Evolutionary conservation across 1,140 invertebrate species (phyloP).

Genomic region (Phthorimaea operculella): DNA sequence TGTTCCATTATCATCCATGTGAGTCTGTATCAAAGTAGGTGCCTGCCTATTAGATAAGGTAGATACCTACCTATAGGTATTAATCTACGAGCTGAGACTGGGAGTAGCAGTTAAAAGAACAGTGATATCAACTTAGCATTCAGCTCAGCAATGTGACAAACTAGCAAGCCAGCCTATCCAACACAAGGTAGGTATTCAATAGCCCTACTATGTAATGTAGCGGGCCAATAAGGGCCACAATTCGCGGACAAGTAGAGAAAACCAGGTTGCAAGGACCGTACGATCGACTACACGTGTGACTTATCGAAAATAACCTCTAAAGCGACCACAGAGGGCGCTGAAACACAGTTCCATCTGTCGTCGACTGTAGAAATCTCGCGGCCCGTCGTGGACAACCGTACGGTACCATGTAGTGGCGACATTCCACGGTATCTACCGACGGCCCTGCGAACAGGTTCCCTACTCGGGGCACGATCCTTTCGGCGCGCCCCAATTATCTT

Average conservation of each 20-base stretch:
- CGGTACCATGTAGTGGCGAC: conserved; percentile 59
- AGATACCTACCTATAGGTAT: too few relatives aligned
- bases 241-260: conserved; percentile 43
- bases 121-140: too few relatives aligned
- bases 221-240: conserved; percentile 48
- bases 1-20: not conserved
- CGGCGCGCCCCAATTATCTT: conserved; percentile 41
- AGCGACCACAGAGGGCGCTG: conserved; percentile 3
- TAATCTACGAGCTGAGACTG: too few relatives aligned
- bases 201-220: conserved; percentile 13
- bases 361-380: conserved; percentile 47
- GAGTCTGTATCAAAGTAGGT: too few relatives aligned
- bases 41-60: too few relatives aligned
- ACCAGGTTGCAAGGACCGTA: conserved; percentile 38
- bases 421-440: conserved; percentile 51
- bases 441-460: conserved; percentile 59
- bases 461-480: conserved; percentile 41
- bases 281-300: conserved; percentile 31
- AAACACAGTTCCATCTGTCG: not conserved
- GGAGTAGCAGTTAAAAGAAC: too few relatives aligned
- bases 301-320: conserved; percentile 1
- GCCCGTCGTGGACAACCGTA: conserved; percentile 42
- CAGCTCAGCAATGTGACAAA: not conserved
- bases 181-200: conserved; percentile 30
- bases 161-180: not conserved